phyloP scores from a whole-genome alignment of 1,140 invertebrate genomes.

The Diachasmimorpha longicaudata region DNA sequence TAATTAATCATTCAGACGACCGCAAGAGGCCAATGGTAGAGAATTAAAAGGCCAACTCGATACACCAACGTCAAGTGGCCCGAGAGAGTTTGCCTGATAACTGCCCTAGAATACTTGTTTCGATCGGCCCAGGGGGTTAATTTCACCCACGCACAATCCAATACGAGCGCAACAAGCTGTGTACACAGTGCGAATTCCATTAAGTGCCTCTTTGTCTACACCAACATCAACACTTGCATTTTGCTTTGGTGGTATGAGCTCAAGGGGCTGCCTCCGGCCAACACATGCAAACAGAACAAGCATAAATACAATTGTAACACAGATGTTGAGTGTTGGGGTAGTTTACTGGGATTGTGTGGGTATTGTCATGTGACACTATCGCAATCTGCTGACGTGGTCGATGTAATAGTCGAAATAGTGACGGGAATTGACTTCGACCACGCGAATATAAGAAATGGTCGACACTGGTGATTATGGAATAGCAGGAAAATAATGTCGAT shows the following conservation, averaged over 20 bases:
- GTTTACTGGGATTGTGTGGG: conserved; percentile 35
- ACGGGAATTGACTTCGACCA: conserved; percentile 58
- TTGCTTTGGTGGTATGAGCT: not conserved
- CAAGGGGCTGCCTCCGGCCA: not conserved
- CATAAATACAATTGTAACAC: not conserved
- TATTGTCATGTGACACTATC: conserved; percentile 55
- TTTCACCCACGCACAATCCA: conserved; percentile 11
- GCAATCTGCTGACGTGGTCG: conserved; percentile 53
- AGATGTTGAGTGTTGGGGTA: not conserved
- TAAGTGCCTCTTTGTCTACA: not conserved
- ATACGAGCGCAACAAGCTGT: not conserved
- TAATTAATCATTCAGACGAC: conserved; percentile 60
- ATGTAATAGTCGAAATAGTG: conserved; percentile 61
- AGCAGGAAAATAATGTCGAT: no score
- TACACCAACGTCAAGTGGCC: conserved; percentile 46
- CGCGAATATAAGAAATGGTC: conserved; percentile 44
- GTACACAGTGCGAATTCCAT: not conserved
- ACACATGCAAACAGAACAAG: not conserved
- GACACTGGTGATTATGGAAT: not conserved
- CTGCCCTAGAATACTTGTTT: conserved; percentile 36
- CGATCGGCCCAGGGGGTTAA: conserved; percentile 31
- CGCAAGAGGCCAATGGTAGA: conserved; percentile 34
- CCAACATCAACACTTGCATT: not conserved
- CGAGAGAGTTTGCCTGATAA: conserved; percentile 40
- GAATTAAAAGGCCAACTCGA: conserved; percentile 52